Evolutionary conservation across 2,797 vertebrate genomes (phyloP).

Genomic region (Protosalanx chinensis): DNA sequence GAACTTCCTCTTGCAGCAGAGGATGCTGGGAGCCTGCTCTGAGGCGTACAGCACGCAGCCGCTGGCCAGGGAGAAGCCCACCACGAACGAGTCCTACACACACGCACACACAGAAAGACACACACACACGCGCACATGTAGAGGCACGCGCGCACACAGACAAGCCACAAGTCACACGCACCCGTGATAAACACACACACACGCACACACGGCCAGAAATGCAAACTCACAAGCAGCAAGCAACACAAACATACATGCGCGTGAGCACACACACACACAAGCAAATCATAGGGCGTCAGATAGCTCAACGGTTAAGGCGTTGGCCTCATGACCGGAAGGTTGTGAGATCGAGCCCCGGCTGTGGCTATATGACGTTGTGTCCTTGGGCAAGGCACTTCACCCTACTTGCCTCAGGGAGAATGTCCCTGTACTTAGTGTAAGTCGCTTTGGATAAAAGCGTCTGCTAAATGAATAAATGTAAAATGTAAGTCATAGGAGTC

Average conservation of each 20-base stretch:
- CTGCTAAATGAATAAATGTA: no score
- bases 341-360: no score
- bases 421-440: no score
- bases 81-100: conserved; percentile 82
- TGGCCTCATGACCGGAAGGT: no score
- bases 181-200: conserved; percentile 26
- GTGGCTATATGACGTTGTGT: no score
- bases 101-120: conserved; percentile 37
- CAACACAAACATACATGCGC: neutral
- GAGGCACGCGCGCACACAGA: conserved; percentile 48
- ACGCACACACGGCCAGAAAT: conserved; percentile 47
- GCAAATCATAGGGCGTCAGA: no score
- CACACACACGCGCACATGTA: conserved; percentile 43
- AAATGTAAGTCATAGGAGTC: no score
- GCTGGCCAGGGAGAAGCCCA: conserved; percentile 83
- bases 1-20: conserved; percentile 81
- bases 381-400: no score
- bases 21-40: conserved; percentile 81
- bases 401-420: no score
- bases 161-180: conserved; percentile 17
- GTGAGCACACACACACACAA: no score
- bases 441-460: no score
- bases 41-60: conserved; percentile 81
- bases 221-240: neutral
- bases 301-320: no score